Evolutionary conservation across 2,888 invertebrate genomes (phyloP).

Genomic region (Bhutanitis thaidina): DNA sequence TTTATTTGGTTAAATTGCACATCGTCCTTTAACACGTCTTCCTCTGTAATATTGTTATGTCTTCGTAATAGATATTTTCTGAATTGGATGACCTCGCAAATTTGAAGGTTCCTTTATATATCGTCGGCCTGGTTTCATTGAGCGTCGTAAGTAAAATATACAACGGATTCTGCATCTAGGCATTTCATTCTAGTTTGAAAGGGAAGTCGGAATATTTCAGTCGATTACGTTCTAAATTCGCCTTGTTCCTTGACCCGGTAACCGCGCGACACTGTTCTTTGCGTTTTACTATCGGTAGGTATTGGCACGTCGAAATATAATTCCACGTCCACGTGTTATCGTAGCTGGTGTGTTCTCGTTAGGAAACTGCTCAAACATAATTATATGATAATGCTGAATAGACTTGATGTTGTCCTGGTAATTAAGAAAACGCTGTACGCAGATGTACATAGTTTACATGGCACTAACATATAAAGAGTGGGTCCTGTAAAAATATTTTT

Average conservation of each 20-base stretch:
- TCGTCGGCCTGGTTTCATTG: not conserved
- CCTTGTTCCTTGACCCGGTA: constrained; percentile 32
- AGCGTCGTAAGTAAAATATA: constrained; percentile 10
- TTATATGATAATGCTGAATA: too few species aligned
- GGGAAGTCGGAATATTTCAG: constrained; percentile 17
- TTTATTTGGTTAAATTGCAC: too few species aligned
- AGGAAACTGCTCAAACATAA: too few species aligned
- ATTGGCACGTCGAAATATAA: constrained; percentile 8
- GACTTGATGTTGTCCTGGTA: too few species aligned
- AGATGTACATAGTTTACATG: too few species aligned
- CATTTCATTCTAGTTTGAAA: constrained; percentile 15
- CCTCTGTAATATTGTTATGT: too few species aligned
- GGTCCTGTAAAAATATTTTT: too few species aligned
- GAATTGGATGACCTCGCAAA: not conserved
- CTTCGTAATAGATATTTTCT: not conserved
- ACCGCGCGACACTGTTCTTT: constrained; percentile 23
- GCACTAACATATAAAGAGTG: too few species aligned
- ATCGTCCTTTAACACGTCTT: too few species aligned
- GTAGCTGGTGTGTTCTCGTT: not conserved
- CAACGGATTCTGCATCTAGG: constrained; percentile 4
- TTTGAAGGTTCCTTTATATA: constrained; percentile 2
- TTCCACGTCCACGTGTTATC: not conserved
- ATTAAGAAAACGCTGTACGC: too few species aligned
- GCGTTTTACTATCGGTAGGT: constrained; percentile 15
- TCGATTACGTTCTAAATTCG: constrained; percentile 25